Conservation (phyloP, 1,140 invertebrate genomes). For the Zaprionus nigranus region DNA sequence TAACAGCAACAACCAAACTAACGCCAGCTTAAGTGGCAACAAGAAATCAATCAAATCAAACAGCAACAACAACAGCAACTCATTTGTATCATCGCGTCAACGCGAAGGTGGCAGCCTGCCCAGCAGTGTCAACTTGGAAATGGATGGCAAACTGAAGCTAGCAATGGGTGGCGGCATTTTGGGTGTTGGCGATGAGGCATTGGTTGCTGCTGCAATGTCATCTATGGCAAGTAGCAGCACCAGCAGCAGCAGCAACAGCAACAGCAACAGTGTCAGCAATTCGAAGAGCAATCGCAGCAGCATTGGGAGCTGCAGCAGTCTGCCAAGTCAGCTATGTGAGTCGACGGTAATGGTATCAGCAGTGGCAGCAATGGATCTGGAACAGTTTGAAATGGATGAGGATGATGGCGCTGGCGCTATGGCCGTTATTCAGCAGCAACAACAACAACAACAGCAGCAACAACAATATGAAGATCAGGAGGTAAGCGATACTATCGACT, state of each 20-base stretch:
- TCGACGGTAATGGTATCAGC: not conserved
- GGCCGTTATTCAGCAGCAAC: slow-evolving; percentile 14
- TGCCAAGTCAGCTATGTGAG: slow-evolving; percentile 54
- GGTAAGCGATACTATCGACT: slow-evolving; percentile 51
- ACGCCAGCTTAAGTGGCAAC: slow-evolving; percentile 23
- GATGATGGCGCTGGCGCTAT: slow-evolving; percentile 26
- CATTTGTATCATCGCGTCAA: slow-evolving; percentile 87
- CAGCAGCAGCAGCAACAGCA: too few species aligned
- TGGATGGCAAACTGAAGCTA: slow-evolving; percentile 66
- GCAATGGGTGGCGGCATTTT: not conserved
- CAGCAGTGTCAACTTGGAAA: slow-evolving; percentile 86
- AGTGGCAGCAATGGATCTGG: not conserved
- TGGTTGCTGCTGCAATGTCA: slow-evolving; percentile 11
- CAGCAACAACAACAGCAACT: slow-evolving; percentile 26
- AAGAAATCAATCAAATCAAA: slow-evolving; percentile 41
- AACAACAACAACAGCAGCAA: slow-evolving; percentile 1
- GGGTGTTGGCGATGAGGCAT: slow-evolving; percentile 2
- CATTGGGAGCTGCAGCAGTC: slow-evolving; percentile 57
- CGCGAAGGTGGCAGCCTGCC: slow-evolving; percentile 88
- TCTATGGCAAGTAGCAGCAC: too few species aligned
- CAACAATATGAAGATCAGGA: slow-evolving; percentile 48
- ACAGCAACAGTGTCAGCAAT: not conserved
- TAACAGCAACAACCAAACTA: slow-evolving; percentile 42
- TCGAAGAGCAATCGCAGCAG: slow-evolving; percentile 36
- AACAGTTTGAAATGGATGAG: slow-evolving; percentile 57